A percentile compares a stretch with the other conserved stretches of the same genome.
These are phyloP conservation scores for Diadophis punctatus DNA, from an alignment of 2,113 vertebrate genomes.

Conservation along the genomic window DNA sequence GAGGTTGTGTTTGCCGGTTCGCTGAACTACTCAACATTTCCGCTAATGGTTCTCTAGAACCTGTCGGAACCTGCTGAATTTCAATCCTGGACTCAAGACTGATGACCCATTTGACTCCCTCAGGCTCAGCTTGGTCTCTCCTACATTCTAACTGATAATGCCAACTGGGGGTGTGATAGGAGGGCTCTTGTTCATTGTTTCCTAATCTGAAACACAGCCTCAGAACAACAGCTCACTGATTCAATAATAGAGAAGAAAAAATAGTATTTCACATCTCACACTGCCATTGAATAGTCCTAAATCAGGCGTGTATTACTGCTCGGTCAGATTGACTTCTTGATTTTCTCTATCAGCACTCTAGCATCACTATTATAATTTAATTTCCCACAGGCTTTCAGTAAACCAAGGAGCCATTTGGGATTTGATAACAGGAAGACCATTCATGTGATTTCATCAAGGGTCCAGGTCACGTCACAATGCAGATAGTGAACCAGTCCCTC, in stretches of 20 bases:
- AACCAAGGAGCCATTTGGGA: neutral
- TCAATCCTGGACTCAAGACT: too few species aligned
- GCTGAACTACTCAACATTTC: too few species aligned
- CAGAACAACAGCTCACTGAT: neutral
- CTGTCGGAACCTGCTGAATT: too few species aligned
- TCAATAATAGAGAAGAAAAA: neutral
- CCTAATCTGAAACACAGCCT: neutral
- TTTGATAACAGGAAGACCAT: neutral
- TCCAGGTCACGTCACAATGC: neutral
- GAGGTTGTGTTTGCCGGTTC: too few species aligned
- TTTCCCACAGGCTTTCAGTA: neutral
- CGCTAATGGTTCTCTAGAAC: too few species aligned
- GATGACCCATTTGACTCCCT: too few species aligned
- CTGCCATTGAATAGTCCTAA: neutral
- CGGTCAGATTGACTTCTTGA: neutral
- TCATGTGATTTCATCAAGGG: neutral
- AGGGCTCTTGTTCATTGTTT: neutral
- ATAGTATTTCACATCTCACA: neutral
- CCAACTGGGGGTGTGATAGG: neutral
- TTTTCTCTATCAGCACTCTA: neutral
- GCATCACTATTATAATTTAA: neutral
- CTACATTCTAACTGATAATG: neutral
- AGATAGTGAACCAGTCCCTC: neutral
- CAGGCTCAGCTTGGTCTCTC: too few species aligned
- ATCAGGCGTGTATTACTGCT: neutral